Base-by-base conservation (phyloP, 2,797 vertebrate genomes). In the Liparis tanakae region DNA sequence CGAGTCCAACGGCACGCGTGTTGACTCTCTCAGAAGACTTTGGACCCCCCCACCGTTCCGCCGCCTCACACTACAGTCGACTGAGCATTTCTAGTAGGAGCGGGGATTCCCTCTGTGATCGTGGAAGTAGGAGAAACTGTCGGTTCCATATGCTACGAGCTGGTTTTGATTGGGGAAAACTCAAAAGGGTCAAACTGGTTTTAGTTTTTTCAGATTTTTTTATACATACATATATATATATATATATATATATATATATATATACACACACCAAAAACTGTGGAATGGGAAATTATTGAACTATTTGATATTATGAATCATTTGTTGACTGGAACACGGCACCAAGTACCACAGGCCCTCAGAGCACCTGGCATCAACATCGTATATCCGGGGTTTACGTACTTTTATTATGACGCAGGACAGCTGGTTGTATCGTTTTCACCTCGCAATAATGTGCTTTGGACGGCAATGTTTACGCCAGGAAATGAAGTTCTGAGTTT, bases 81-180 rank as follows among this genome's bases (percentile, higher is more conserved):
- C 39, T 64, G 64, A 71, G 71, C 25, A 46, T 36, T 36, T 36
- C 25, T 61, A 75, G 44, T 60, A 9, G 6, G 7, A 71, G 48
- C 13, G 64, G 57, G 51, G 25, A 41, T 2, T 50, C 4, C 67
- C 6, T 36, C 25, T 65, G 58, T 65, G 56, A 43, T 36, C 58
- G 85, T 79, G 71, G 57, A 78, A 76, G 75, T 67, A 71, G 67
- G 77, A 85, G 91, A 87, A 87, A 86, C 86, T 89, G 43, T 89
- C 93, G 86, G 63, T 86, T 77, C 84, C 20, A 53, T 83, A 83
- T 79, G 81, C 72, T 89, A 91, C 74, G 87, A 85, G 88, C 79
- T 76, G 1, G 72, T 82, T 74, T 74, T 71, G 14, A 76, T 75
- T 79, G 54, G 63, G 71, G 25, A 83, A 84, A 72, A 79, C 67